Evolutionary conservation across 2,113 vertebrate genomes (phyloP).

Genomic region (Oreotrochilus melanogaster): DNA sequence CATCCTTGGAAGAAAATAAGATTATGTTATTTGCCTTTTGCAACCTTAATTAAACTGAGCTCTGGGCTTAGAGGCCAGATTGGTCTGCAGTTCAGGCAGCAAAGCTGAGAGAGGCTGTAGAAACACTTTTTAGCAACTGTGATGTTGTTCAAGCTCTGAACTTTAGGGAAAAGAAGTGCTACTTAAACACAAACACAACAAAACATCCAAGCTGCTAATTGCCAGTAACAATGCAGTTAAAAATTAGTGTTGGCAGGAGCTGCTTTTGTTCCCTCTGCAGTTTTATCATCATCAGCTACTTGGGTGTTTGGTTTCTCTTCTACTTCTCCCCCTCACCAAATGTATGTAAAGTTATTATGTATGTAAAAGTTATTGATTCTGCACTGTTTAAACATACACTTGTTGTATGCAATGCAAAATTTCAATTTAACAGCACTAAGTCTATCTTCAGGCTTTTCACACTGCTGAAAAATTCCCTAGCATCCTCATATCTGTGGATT

Average conservation of each 20-base stretch:
- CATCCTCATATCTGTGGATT: background rate
- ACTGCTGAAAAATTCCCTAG: background rate
- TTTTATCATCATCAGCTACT: background rate
- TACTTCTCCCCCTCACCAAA: background rate
- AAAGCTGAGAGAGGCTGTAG: constrained; percentile 67
- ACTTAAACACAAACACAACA: background rate
- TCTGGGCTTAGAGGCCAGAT: constrained; percentile 26
- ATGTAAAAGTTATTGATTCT: background rate
- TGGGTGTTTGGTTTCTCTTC: background rate
- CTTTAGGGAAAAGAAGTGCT: background rate
- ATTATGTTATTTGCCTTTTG: constrained; percentile 69
- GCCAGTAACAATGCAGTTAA: background rate
- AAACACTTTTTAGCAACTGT: constrained; percentile 61
- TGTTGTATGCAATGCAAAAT: background rate
- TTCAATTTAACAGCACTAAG: background rate
- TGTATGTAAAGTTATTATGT: background rate
- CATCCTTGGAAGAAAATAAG: constrained; percentile 60
- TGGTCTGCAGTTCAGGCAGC: constrained; percentile 38
- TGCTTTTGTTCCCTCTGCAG: background rate
- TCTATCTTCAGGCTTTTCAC: background rate
- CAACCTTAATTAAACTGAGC: constrained; percentile 58
- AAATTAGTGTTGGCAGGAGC: background rate
- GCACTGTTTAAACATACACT: background rate
- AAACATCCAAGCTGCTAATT: constrained; percentile 26
- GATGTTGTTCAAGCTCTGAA: constrained; percentile 54